A percentile compares a stretch with the other conserved stretches of the same genome.
These are phyloP conservation scores for Conomelus anceps DNA, from an alignment of 2,888 invertebrate species.

Conservation along the genomic window DNA sequence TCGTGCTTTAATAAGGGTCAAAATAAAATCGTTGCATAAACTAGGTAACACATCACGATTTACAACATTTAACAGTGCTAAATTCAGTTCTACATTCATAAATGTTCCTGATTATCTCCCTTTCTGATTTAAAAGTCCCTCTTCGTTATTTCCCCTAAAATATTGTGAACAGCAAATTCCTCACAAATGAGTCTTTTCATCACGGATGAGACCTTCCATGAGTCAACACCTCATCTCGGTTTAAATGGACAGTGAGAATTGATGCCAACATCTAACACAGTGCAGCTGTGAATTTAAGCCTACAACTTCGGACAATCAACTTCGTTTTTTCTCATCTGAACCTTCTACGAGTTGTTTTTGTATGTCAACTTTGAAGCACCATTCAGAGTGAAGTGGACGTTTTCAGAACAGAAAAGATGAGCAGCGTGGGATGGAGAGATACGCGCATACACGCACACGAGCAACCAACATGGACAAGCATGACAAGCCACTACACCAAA, in stretches of 20 bases:
- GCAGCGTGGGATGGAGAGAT: not conserved
- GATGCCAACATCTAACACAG: not conserved
- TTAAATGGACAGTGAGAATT: not conserved
- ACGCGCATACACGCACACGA: not conserved
- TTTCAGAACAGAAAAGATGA: not conserved
- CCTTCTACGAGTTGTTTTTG: not conserved
- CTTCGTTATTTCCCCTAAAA: too few relatives aligned
- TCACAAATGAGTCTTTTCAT: not conserved
- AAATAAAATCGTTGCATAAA: too few relatives aligned
- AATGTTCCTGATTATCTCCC: too few relatives aligned
- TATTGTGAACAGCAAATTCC: too few relatives aligned
- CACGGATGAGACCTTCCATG: not conserved
- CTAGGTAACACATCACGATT: too few relatives aligned
- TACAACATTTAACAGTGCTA: too few relatives aligned
- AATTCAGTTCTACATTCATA: too few relatives aligned
- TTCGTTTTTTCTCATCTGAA: not conserved
- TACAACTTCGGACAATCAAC: not conserved
- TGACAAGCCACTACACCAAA: not conserved
- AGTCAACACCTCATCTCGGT: not conserved
- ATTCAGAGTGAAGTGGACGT: not conserved
- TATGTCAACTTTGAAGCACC: not conserved
- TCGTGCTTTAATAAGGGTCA: too few relatives aligned
- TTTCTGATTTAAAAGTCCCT: too few relatives aligned
- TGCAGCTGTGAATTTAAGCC: not conserved
- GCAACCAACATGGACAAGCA: not conserved